phyloP scores from a whole-genome alignment of 2,797 vertebrate species.

The Cottoperca gobio region DNA sequence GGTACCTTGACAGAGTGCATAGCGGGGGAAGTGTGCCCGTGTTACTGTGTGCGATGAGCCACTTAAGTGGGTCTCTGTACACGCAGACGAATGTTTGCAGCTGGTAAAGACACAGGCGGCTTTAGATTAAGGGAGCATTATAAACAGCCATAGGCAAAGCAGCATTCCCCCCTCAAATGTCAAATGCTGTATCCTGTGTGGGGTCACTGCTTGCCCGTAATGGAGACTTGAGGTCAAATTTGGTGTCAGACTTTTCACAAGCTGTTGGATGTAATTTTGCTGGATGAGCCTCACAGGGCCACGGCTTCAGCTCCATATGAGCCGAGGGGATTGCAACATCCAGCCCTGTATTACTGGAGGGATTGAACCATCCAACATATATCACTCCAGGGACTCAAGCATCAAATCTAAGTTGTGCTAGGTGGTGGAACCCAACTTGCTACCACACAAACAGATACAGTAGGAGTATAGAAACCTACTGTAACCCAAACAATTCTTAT shows the following conservation, averaged over 20 bases:
- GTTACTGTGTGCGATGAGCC: conserved; percentile 48
- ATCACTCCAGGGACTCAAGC: conserved; percentile 25
- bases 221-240: conserved; percentile 27
- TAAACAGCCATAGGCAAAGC: conserved; percentile 47
- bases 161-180: neutral
- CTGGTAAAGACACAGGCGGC: conserved; percentile 47
- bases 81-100: conserved; percentile 41
- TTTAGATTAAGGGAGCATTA: conserved; percentile 47
- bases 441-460: conserved; percentile 3
- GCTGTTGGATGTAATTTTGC: conserved; percentile 31
- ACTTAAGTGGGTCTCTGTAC: conserved; percentile 56
- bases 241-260: conserved; percentile 31
- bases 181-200: neutral
- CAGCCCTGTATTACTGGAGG: conserved; percentile 12
- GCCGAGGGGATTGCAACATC: conserved; percentile 35
- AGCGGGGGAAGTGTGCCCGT: conserved; percentile 49
- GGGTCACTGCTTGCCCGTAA: conserved; percentile 25
- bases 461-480: neutral
- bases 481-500: conserved; percentile 1
- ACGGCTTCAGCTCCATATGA: conserved; percentile 6
- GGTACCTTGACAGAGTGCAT: conserved; percentile 59
- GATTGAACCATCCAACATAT: conserved; percentile 33
- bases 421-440: neutral
- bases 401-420: conserved; percentile 30
- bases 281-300: neutral